Conservation (phyloP, 2,888 invertebrate species). For the Hipparchia sbordonii region DNA sequence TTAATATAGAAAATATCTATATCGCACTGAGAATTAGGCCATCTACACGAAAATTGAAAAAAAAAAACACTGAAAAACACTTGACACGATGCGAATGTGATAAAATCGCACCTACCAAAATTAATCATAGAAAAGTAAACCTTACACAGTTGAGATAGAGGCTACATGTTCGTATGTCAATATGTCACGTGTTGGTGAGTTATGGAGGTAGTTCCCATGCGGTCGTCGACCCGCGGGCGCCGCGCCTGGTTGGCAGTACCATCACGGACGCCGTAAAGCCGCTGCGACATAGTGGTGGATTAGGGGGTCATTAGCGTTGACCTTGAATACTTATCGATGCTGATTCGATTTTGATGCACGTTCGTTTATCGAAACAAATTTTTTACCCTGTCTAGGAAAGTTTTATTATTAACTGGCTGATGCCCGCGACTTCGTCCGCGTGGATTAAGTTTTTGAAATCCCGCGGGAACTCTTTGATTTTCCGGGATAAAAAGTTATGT, state of each 20-base stretch:
- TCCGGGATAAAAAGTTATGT: no score
- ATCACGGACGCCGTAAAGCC: slow-evolving; percentile 53
- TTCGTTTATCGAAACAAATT: slow-evolving; percentile 24
- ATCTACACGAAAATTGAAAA: slow-evolving; percentile 5
- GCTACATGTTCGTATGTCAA: slow-evolving; percentile 19
- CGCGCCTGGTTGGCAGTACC: slow-evolving; percentile 47
- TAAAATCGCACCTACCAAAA: not conserved
- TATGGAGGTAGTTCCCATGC: slow-evolving; percentile 44
- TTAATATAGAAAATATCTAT: slow-evolving; percentile 4
- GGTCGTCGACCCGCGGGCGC: slow-evolving; percentile 59
- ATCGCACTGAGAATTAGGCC: slow-evolving; percentile 25
- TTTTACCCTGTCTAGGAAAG: not conserved
- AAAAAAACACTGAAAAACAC: slow-evolving; percentile 14
- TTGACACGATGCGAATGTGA: slow-evolving; percentile 30
- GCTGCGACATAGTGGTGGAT: slow-evolving; percentile 55
- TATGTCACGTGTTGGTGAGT: slow-evolving; percentile 35
- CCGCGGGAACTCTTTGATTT: no score
- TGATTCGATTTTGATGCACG: slow-evolving; percentile 11
- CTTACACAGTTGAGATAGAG: slow-evolving; percentile 13
- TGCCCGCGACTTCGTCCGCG: no score
- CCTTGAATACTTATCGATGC: slow-evolving; percentile 51
- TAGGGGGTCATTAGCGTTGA: slow-evolving; percentile 61
- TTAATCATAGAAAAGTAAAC: not conserved
- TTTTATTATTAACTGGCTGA: no score
- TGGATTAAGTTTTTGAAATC: no score